Evolutionary conservation across 2,113 vertebrate genomes (phyloP), one percentile per base, ranked within the genome.

Genomic region (Pelecanus crispus): DNA sequence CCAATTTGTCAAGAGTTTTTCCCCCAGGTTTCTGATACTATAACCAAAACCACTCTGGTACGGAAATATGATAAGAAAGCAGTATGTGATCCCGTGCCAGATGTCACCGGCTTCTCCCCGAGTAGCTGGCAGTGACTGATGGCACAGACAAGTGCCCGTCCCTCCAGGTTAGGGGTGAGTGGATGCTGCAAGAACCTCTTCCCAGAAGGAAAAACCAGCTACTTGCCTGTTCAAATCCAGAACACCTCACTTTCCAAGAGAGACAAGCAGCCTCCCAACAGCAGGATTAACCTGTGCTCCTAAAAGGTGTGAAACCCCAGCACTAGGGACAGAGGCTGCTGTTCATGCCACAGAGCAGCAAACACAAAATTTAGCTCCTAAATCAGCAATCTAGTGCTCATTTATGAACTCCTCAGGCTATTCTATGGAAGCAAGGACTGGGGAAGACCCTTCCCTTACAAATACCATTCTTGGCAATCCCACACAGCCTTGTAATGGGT

Each of bases 401-500:
- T 68, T 61, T 86, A 61, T 58, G 0, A 49, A 44, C 28, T 70
- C 24, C 13, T 59, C 38, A 16, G n/a, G 10, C 11, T 15, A 17
- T 24, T 73, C 6, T 34, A 5, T 3, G 25, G 34, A 73, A 70
- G 8, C 26, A 79, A 65, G 21, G 59, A 4, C 19, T 31, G 42
- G 32, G 67, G 18, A 68, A n/a, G 7, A 52, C 40, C 7, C 3
- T 52, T 68, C 10, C 13, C n/a, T 73, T 40, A 25, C 10, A 62
- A 73, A 58, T 5, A 7, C 9, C 12, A 3, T 1, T 9, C 19
- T 2, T 59, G 26, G 22, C 21, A 52, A 10, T 44, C 31, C 10
- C 66, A 15, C 3, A 25, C 4, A 49, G 14, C 31, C 34, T 66
- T 26, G 4, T 11, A 34, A 47, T 0, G 1, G 7, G 5, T 11